phyloP scores from a whole-genome alignment of 2,113 vertebrate genomes.

The Anas platyrhynchos region DNA sequence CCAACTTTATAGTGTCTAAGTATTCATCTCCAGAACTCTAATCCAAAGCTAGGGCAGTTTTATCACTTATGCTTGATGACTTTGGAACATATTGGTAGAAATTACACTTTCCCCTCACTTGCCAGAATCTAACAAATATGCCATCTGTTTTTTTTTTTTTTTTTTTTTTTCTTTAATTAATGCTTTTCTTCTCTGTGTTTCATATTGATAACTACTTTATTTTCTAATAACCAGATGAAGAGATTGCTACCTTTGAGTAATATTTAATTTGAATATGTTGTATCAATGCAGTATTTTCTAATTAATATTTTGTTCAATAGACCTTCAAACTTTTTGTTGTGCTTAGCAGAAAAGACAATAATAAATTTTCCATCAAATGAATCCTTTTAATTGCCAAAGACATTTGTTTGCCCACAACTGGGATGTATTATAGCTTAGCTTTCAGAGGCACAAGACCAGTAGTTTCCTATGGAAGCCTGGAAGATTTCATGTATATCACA shows the following conservation, averaged over 20 bases:
- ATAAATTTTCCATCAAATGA: constrained; percentile 21
- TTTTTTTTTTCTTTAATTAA: background rate
- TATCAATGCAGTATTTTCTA: background rate
- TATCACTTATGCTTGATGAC: background rate
- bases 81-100: background rate
- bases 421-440: background rate
- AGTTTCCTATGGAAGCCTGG: constrained; percentile 20
- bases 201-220: background rate
- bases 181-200: background rate
- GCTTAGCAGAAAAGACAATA: constrained; percentile 6
- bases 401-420: constrained; percentile 49
- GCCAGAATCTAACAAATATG: background rate
- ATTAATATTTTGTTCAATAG: constrained; percentile 38
- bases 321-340: constrained; percentile 13
- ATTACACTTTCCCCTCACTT: background rate
- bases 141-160: background rate
- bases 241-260: background rate
- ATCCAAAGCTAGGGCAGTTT: background rate
- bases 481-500: background rate
- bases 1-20: background rate
- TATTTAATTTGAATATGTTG: background rate
- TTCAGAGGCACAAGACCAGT: background rate
- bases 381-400: constrained; percentile 23
- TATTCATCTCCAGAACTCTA: background rate
- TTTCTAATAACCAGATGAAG: background rate